These are phyloP conservation scores for Turritopsis rubra DNA, from an alignment of 30 jellyfish, hydroid and myxozoan species.

Conservation along the genomic window DNA sequence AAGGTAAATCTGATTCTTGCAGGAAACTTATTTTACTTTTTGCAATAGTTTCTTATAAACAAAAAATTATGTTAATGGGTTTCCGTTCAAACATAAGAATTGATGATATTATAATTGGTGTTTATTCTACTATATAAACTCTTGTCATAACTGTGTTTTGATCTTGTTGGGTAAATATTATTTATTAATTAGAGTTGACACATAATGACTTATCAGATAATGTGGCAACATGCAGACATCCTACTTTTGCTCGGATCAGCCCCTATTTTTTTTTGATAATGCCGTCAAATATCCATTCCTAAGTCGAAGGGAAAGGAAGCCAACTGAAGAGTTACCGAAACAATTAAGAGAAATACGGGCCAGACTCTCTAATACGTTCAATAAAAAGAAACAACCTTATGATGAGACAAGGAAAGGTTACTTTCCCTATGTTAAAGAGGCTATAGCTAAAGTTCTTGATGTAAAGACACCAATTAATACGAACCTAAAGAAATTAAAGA, in stretches of 20 bases:
- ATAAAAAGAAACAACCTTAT: not conserved
- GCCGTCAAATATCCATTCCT: conserved; percentile 14
- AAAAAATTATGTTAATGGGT: too few relatives aligned
- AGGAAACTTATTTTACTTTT: too few relatives aligned
- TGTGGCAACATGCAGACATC: not conserved
- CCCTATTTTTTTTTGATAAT: conserved; percentile 9
- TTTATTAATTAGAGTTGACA: not conserved
- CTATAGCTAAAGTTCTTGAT: not conserved
- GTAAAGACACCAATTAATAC: not conserved
- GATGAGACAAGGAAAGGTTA: not conserved
- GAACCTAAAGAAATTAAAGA: not conserved
- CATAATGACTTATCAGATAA: not conserved
- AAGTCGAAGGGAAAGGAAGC: conserved; percentile 2
- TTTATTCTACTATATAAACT: too few relatives aligned
- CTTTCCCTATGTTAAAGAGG: not conserved
- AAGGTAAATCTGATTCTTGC: too few relatives aligned
- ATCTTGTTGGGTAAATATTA: too few relatives aligned
- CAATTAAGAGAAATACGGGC: not conserved
- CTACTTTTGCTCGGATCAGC: too few relatives aligned
- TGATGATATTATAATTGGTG: too few relatives aligned
- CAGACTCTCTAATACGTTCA: not conserved
- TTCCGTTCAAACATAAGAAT: too few relatives aligned
- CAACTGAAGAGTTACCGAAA: conserved; percentile 3
- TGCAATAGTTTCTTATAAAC: too few relatives aligned
- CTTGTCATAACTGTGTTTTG: too few relatives aligned